Evolutionary conservation across 2,797 vertebrate genomes (phyloP).

Genomic region (Notoglanidium macrostoma): DNA sequence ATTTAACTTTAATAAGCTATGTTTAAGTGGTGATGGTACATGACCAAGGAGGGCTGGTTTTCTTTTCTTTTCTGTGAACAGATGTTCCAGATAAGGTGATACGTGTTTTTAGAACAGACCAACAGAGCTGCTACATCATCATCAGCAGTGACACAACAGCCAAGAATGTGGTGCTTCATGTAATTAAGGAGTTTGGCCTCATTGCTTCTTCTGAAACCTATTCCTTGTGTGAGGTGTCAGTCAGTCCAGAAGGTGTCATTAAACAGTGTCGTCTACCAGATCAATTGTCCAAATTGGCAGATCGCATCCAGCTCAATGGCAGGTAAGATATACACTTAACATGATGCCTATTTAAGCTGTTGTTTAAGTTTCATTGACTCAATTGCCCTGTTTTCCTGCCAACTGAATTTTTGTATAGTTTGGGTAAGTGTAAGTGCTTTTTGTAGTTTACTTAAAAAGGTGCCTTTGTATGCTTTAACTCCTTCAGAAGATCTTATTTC

Average conservation of each 20-base stretch:
- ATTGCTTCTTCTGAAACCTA: slow-evolving; percentile 82
- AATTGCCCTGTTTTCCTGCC: not conserved
- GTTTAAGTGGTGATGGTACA: not conserved
- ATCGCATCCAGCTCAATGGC: slow-evolving; percentile 95
- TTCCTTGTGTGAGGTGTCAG: slow-evolving; percentile 93
- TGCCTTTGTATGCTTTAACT: too few relatives aligned
- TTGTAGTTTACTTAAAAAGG: too few relatives aligned
- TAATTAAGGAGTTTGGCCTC: slow-evolving; percentile 88
- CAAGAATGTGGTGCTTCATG: slow-evolving; percentile 90
- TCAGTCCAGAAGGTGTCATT: slow-evolving; percentile 92
- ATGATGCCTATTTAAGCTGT: not conserved
- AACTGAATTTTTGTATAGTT: not conserved
- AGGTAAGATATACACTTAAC: slow-evolving; percentile 70
- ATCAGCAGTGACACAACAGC: slow-evolving; percentile 97
- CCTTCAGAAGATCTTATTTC: not conserved
- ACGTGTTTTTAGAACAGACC: slow-evolving; percentile 93
- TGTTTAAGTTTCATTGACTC: not conserved
- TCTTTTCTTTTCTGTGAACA: slow-evolving; percentile 55
- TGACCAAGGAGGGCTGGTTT: not conserved
- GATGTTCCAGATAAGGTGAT: slow-evolving; percentile 97
- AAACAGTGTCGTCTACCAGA: slow-evolving; percentile 92
- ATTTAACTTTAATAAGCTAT: not conserved
- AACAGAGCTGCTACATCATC: slow-evolving; percentile 97
- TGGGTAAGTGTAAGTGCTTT: not conserved
- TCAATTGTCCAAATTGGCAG: slow-evolving; percentile 93